Base-by-base conservation (phyloP, 2,888 invertebrate genomes). In the Punctoribates punctum region DNA sequence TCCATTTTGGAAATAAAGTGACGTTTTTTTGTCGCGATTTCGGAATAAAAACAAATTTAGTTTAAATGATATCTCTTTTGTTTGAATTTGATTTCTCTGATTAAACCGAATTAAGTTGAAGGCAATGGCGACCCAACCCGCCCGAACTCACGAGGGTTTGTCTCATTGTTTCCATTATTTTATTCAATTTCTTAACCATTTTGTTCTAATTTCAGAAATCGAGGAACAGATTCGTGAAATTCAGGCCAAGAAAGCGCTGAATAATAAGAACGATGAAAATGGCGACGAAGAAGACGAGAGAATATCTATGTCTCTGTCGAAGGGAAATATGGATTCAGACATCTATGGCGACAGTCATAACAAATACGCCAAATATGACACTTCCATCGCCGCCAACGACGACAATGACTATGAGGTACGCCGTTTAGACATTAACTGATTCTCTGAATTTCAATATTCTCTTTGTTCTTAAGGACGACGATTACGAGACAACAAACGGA, bases 331-430 rank as follows among this genome's bases (percentile, higher is more conserved):
- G 85, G 98, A 98, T 84, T 90, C 91, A 83, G 96, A 97, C 81
- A 92, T 98, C 80, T 98, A 97, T 84, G 82, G 82, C 65, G 90
- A 89, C 78, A 87, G 86, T 67, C 91, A 90, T 82, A 90, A 90
- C 76, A 91, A 93, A 82, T 94, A 91, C 84, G 95, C 94, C 83
- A 96, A 94, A 42, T 97, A 97, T 84, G 93, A 94, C 80, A 95
- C 95, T 75, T 96, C 96, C 0, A 97, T 98, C 84, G 95, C 96
- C 70, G 91, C 96, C 0, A 95, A 94, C 84, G 97, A 98, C 86
- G 96, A 97, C 85, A 90, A 91, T 48, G 95, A 95, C 82, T 85
- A 84, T 79, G 83, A 81, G 74, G 88, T 87, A 82, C 83, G 83
- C 20, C 8, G 15, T n/a, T 34, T 34, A 34, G 34, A 2, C 8